Base-by-base conservation (phyloP, 2,797 vertebrate genomes). In the Parotocinclus haroldoi region DNA sequence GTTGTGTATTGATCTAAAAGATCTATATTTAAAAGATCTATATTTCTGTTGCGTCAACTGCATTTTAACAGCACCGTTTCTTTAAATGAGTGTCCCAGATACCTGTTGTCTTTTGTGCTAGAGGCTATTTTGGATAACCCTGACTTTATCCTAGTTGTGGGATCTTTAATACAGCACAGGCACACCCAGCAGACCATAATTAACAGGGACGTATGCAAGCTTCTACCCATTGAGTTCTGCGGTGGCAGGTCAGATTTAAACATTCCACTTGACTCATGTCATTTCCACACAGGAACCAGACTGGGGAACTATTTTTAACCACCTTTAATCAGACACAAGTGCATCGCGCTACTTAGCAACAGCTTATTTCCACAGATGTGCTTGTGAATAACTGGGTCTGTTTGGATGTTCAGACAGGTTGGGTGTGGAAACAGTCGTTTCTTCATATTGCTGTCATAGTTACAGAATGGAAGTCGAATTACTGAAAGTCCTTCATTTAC, bases 121-220 rank as follows among this genome's bases (percentile, higher is more conserved):
- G 27, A 27, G 27, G 27, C 27, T 27, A 27, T 27, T 27, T 27
- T 2, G 27, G 5, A 27, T 27, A 27, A 27, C 2, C 27, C 5
- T 10, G 42, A 44, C 5, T 44, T 44, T 3, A 44, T 10, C 12
- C 12, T 10, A 44, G 12, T 10, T 49, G 7, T 52, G 38, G 48
- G 27, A 50, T 40, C 6, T 42, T 62, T 61, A 1, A 58, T 64
- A 53, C 59, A 66, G 55, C 18, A 56, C 44, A 37, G 60, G 52
- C 67, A 71, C 73, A 73, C 70, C 76, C 69, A 68, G 42, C 36
- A 12, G 4, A 42, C 56, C 39, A 37, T 58, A 62, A 73, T 70
- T 68, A 71, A 65, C 10, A 69, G 59, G 38, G 51, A 38, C 10
- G 10, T 8, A 42, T 42, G 10, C 27, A 48, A 36, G 36, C 44